Evolutionary conservation across 1,140 invertebrate genomes (phyloP).

Genomic region (Lasioglossum albipes): DNA sequence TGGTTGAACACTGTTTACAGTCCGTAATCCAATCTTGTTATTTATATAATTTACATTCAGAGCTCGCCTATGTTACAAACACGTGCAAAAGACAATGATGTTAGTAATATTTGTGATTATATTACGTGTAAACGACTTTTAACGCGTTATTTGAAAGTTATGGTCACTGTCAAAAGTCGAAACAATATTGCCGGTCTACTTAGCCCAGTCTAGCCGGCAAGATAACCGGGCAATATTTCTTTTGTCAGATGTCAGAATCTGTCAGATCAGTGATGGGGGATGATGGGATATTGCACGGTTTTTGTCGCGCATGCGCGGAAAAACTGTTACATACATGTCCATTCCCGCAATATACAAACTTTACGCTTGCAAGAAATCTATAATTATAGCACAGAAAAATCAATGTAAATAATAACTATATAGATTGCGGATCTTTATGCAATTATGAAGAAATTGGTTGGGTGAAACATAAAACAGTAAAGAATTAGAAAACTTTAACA

Average conservation of each 20-base stretch:
- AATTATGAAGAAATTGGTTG: no score
- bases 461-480: no score
- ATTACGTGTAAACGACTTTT: not conserved
- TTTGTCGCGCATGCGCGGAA: no score
- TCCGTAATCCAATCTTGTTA: not conserved
- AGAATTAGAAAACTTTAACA: no score
- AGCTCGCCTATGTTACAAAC: not conserved
- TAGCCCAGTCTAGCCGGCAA: not conserved
- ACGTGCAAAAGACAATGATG: not conserved
- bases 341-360: not conserved
- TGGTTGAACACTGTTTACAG: not conserved
- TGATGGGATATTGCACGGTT: no score
- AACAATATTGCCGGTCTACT: not conserved
- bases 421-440: no score
- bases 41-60: conserved; percentile 1
- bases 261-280: not conserved
- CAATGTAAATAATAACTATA: not conserved
- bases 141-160: not conserved
- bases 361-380: not conserved
- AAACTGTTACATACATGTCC: no score
- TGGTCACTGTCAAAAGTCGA: not conserved
- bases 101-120: not conserved
- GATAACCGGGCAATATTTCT: not conserved
- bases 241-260: not conserved
- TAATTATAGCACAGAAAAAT: conserved; percentile 1